phyloP scores from a whole-genome alignment of 1,140 invertebrate genomes.

The Holotrichia oblita region DNA sequence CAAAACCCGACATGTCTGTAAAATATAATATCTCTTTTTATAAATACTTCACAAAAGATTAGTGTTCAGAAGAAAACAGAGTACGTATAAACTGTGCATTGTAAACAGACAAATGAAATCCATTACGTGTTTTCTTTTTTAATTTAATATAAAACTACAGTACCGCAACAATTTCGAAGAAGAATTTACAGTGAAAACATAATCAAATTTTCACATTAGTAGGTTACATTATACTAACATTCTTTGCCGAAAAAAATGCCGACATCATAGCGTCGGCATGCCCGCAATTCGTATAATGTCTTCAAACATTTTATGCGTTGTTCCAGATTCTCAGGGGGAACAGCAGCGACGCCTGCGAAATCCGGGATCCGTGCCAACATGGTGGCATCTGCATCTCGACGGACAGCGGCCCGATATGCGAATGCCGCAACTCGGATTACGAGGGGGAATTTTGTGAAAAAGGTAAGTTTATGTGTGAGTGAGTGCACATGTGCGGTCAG shows the following conservation, averaged over 20 bases:
- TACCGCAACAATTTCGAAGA: no score
- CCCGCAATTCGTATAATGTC: slow-evolving; percentile 15
- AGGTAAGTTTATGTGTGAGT: slow-evolving; percentile 70
- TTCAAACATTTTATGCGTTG: slow-evolving; percentile 9
- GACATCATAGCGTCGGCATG: not conserved
- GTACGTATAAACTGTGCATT: no score
- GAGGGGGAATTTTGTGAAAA: slow-evolving; percentile 93
- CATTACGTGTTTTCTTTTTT: no score
- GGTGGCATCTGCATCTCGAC: slow-evolving; percentile 94
- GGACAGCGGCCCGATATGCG: slow-evolving; percentile 91
- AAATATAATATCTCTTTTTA: no score
- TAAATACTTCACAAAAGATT: no score
- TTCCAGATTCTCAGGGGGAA: slow-evolving; percentile 58
- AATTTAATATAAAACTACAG: no score
- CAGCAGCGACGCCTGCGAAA: slow-evolving; percentile 82
- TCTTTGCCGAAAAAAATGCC: not conserved
- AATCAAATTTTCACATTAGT: no score
- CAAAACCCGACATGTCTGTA: no score
- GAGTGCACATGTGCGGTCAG: not conserved
- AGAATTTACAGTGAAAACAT: no score
- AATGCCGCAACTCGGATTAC: slow-evolving; percentile 90
- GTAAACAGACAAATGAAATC: no score
- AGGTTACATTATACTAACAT: not conserved
- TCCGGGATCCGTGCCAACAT: slow-evolving; percentile 90
- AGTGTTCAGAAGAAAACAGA: no score